These are phyloP conservation scores for Tyrannus savana DNA, from an alignment of 2,113 vertebrate genomes.

Conservation along the genomic window DNA sequence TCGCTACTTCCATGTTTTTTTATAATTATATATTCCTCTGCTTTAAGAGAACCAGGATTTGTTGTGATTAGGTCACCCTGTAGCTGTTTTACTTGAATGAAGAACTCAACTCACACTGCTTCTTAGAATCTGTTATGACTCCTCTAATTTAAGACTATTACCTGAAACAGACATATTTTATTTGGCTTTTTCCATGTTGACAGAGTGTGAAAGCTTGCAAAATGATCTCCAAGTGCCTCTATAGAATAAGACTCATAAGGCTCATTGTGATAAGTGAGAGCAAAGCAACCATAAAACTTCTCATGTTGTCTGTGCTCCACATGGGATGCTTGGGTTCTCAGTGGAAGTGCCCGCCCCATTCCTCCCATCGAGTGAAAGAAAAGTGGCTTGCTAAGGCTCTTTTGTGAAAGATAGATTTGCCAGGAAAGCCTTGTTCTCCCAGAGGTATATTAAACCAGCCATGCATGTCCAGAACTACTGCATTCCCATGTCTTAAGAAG, in stretches of 20 bases:
- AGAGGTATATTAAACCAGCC: background rate
- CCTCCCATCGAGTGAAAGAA: background rate
- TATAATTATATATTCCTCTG: conserved; percentile 64
- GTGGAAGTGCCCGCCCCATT: background rate
- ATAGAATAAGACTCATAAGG: conserved; percentile 15
- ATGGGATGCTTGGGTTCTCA: background rate
- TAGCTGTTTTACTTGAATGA: conserved; percentile 55
- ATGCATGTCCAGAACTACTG: background rate
- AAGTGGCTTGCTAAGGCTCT: background rate
- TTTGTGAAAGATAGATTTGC: background rate
- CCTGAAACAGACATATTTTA: conserved; percentile 53
- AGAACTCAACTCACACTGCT: conserved; percentile 63
- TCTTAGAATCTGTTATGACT: conserved; percentile 58
- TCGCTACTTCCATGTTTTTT: conserved; percentile 57
- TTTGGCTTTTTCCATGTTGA: conserved; percentile 57
- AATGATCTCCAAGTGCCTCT: conserved; percentile 38
- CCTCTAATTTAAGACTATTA: conserved; percentile 67
- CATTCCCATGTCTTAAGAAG: background rate
- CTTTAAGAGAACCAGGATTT: conserved; percentile 46
- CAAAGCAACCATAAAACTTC: conserved; percentile 19
- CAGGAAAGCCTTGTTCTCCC: conserved; percentile 32
- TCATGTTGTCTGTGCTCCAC: background rate
- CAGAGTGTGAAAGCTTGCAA: conserved; percentile 35
- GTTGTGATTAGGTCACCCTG: conserved; percentile 57
- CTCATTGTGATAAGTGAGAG: conserved; percentile 18